Conservation (phyloP, 2,797 vertebrate species). For the Hapalemur alaotrensis region DNA sequence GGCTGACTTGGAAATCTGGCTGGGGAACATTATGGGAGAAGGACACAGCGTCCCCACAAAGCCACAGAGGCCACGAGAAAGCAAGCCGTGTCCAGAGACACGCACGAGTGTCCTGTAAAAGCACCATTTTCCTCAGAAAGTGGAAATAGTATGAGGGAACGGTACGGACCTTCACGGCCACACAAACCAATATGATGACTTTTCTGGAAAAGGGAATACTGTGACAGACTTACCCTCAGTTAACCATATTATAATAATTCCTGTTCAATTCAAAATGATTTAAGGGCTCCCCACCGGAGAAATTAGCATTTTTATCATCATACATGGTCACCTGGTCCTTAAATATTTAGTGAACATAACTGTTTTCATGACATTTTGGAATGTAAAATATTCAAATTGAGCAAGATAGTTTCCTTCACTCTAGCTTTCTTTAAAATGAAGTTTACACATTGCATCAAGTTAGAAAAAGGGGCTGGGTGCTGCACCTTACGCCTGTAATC, state of each 20-base stretch:
- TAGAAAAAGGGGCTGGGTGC: not conserved
- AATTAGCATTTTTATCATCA: not conserved
- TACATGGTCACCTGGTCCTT: not conserved
- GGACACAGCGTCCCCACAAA: not conserved
- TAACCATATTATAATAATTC: not conserved
- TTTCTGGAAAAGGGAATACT: not conserved
- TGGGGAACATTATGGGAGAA: fast-evolving
- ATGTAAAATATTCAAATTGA: not conserved
- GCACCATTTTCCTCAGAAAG: not conserved
- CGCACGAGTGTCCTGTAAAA: not conserved
- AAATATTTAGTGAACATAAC: not conserved
- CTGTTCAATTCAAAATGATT: not conserved
- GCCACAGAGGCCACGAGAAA: not conserved
- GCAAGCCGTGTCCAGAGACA: not conserved
- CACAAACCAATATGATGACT: not conserved
- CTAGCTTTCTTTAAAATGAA: not conserved
- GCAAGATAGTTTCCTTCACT: not conserved
- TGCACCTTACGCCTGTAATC: not conserved
- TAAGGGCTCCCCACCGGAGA: not conserved
- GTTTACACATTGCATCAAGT: not conserved
- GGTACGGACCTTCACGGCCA: not conserved
- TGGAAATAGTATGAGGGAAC: fast-evolving
- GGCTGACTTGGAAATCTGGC: not conserved
- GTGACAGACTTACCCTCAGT: not conserved
- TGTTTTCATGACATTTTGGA: not conserved